These are phyloP conservation scores for Pelecanoides urinatrix DNA, from an alignment of 2,113 vertebrate species.

Conservation along the genomic window DNA sequence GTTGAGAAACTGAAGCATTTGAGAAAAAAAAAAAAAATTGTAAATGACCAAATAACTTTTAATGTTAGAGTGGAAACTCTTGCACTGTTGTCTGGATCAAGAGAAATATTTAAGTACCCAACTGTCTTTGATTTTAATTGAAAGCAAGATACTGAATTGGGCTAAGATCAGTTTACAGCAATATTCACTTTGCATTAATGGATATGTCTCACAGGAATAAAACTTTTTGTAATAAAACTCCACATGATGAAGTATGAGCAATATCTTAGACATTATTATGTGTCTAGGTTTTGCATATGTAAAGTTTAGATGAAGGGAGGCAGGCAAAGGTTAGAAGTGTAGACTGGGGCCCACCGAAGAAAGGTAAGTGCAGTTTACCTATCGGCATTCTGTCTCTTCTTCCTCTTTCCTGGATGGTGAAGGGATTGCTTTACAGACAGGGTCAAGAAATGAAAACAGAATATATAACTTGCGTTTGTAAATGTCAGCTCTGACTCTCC, in stretches of 20 bases:
- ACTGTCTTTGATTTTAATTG: not conserved
- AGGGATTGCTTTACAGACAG: not conserved
- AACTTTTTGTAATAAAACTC: not conserved
- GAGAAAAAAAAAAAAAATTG: fast-evolving
- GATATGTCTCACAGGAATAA: not conserved
- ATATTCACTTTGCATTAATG: not conserved
- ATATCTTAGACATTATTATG: not conserved
- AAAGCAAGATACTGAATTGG: not conserved
- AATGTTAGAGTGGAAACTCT: not conserved
- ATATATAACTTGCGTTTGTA: not conserved
- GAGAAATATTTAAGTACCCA: not conserved
- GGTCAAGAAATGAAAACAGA: not conserved
- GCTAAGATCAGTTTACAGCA: not conserved
- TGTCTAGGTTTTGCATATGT: not conserved
- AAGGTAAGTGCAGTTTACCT: not conserved
- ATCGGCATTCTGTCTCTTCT: not conserved
- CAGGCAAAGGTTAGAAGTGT: not conserved
- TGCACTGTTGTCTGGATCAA: not conserved
- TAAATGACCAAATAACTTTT: not conserved
- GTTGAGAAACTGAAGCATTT: not conserved
- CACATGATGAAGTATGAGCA: not conserved
- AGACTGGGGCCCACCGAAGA: not conserved
- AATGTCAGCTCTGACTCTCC: not conserved
- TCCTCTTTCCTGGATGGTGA: not conserved
- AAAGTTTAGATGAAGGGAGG: not conserved